Evolutionary conservation across 2,888 invertebrate genomes (phyloP), one percentile per base, ranked within the genome.

Genomic region (Atethmia centrago): DNA sequence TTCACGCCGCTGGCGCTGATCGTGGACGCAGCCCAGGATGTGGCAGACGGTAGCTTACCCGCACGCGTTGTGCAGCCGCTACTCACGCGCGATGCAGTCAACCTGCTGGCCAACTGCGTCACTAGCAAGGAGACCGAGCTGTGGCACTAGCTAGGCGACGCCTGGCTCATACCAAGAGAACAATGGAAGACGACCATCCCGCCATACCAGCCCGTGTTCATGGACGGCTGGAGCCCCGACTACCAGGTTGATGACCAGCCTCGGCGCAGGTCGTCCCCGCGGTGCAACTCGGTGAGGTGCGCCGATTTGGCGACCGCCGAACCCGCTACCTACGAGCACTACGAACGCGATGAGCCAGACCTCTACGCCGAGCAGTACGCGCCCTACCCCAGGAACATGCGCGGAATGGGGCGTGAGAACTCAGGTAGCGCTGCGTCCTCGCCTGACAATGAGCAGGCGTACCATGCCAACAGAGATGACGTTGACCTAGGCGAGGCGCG

Each of bases 111-210:
- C 89, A 99, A 99, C 95, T 99, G 99, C 94, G 98, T 99, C 83
- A 99, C 99, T 72, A 99, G 99, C 92, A 99, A 99, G 94, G 99
- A 99, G 96, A 98, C 98, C 2, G 99, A 99, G 94, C 96, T 99
- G 19, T 99, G 99, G 99, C 98, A 99, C 92, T 99, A 99, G 1
- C 96, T 99, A 45, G 99, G 99, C 7, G 99, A 99, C 88, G 98
- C 99, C 53, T 99, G 99, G 99, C 97, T 98, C 77, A 97, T 98
- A 69, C 98, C 99, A 28, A 98, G 99, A 80, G 99, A 99, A 90
- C 99, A 99, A 91, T 99, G 99, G 99, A 98, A 98, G 92, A 98
- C 98, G 85, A 86, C 91, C 25, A 98, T 99, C 47, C 98, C 98
- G 3, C 98, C 98, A 0, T 99, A 99, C 94, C 98, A 99, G 93